Percentiles rank a stretch among this genome's conserved stretches.
Conservation (phyloP, 2,888 invertebrate genomes). For the Caenorhabditis virilis region DNA sequence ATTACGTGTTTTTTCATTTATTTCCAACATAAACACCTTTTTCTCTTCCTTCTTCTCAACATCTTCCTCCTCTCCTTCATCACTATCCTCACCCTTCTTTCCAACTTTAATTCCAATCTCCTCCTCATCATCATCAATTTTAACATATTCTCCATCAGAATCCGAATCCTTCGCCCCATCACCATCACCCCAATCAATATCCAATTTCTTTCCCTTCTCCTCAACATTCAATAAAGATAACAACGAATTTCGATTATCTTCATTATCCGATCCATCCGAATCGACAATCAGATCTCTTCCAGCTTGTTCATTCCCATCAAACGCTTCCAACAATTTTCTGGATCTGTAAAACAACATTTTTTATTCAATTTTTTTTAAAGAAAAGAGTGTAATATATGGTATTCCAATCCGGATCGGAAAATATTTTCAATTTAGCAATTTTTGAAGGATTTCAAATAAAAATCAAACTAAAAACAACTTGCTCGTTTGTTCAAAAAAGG, state of each 20-base stretch:
- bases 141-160: constrained; percentile 38
- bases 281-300: constrained; percentile 53
- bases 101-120: constrained; percentile 28
- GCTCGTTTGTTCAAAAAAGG: no score
- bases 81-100: constrained; percentile 14
- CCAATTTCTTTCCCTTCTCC: constrained; percentile 21
- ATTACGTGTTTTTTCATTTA: no score
- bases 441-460: no score
- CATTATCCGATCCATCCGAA: constrained; percentile 52
- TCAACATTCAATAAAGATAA: constrained; percentile 35
- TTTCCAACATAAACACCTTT: no score
- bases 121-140: constrained; percentile 35
- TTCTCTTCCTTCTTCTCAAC: constrained; percentile 20
- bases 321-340: constrained; percentile 51
- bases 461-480: no score
- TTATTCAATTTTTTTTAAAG: no score
- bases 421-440: no score
- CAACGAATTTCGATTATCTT: constrained; percentile 35
- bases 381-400: no score
- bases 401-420: no score
- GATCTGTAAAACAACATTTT: no score
- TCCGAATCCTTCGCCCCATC: constrained; percentile 8
- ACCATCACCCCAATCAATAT: constrained; percentile 8
- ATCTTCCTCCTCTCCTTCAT: constrained; percentile 24
- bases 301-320: constrained; percentile 38